Conservation (phyloP, 1,140 invertebrate species). For the Formica exsecta region DNA sequence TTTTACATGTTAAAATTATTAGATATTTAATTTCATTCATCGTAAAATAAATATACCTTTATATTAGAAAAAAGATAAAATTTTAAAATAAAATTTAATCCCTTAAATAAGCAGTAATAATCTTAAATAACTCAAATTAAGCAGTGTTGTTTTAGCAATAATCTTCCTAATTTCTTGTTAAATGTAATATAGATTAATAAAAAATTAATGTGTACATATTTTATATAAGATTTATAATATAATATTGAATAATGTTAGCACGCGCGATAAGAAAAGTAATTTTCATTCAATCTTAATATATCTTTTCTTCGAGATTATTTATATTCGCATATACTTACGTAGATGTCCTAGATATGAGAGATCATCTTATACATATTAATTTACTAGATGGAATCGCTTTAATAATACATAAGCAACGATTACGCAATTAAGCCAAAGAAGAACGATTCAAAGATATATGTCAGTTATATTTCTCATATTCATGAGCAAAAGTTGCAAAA, state of each 20-base stretch:
- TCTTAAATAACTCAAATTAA: too few species aligned
- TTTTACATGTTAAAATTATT: neutral
- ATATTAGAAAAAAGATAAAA: too few species aligned
- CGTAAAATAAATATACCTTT: too few species aligned
- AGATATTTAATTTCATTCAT: too few species aligned
- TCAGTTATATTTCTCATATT: conserved; percentile 75
- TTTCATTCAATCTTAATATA: neutral
- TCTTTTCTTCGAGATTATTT: neutral
- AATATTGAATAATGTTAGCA: neutral
- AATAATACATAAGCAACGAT: neutral
- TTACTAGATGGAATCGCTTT: neutral
- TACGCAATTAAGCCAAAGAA: conserved; percentile 19
- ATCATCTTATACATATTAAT: neutral
- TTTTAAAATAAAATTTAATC: too few species aligned
- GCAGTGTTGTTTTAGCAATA: too few species aligned
- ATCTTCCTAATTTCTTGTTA: too few species aligned
- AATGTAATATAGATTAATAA: too few species aligned
- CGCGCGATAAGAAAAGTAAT: neutral
- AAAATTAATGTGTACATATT: neutral
- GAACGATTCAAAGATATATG: conserved; percentile 31
- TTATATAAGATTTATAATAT: neutral
- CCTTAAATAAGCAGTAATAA: too few species aligned
- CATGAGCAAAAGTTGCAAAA: conserved; percentile 65
- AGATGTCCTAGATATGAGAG: neutral
- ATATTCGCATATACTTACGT: neutral